Conservation (phyloP, 1,140 invertebrate genomes). For the Meteorus sp. region DNA sequence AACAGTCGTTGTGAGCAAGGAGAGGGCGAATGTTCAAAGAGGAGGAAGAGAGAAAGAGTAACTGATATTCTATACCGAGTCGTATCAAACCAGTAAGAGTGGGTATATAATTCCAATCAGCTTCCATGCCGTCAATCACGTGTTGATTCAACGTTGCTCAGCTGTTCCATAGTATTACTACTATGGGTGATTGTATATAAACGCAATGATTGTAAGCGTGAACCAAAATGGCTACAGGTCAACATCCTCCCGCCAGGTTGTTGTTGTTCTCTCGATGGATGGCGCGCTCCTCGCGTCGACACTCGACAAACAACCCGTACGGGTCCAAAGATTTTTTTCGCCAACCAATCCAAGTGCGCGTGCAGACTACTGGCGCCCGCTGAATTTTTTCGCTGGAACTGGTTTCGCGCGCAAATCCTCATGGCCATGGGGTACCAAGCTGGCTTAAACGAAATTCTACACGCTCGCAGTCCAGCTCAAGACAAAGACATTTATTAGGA, state of each 20-base stretch:
- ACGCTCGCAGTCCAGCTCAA: not conserved
- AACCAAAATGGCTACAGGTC: conserved; percentile 48
- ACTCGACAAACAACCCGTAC: too few relatives aligned
- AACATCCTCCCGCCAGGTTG: conserved; percentile 38
- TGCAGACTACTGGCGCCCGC: conserved; percentile 30
- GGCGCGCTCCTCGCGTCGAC: not conserved
- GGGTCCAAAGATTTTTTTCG: not conserved
- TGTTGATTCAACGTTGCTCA: conserved; percentile 20
- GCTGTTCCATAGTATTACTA: conserved; percentile 49
- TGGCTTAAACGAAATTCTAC: not conserved
- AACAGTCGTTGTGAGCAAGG: too few relatives aligned
- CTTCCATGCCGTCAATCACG: conserved; percentile 10
- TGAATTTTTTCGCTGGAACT: conserved; percentile 13
- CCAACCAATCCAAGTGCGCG: conserved; percentile 29
- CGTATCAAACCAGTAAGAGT: conserved; percentile 26
- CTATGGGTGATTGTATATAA: too few relatives aligned
- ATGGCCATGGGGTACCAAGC: not conserved
- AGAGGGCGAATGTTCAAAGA: too few relatives aligned
- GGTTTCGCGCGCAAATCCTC: conserved; percentile 17
- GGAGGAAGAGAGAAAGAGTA: not conserved
- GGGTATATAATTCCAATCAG: not conserved
- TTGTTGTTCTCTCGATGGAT: not conserved
- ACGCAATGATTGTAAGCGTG: conserved; percentile 35
- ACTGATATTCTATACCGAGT: not conserved
- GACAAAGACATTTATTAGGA: conserved; percentile 19